These are phyloP conservation scores for Brachyalestes nurse DNA, from an alignment of 2,797 vertebrate species.

Conservation along the genomic window DNA sequence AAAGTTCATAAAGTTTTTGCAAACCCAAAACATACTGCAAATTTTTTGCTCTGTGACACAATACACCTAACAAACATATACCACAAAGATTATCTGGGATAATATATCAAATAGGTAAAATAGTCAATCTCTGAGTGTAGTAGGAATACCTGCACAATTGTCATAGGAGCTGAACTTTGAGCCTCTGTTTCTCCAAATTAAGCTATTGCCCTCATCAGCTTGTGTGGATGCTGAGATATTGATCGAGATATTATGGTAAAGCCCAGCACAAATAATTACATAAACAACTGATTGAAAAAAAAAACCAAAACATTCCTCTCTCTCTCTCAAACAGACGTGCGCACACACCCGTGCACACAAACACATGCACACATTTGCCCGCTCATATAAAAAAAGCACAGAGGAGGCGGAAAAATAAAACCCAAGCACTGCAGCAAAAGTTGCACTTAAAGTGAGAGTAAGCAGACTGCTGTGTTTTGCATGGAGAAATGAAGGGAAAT, in stretches of 20 bases:
- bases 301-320: conserved; percentile 25
- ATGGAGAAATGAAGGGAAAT: background rate
- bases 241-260: conserved; percentile 52
- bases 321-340: background rate
- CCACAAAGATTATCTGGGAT: conserved; percentile 20
- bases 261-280: conserved; percentile 18
- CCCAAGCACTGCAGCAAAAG: background rate
- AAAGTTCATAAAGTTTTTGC: too few relatives aligned
- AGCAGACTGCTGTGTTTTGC: too few relatives aligned
- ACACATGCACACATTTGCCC: background rate
- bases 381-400: background rate
- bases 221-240: conserved; percentile 34
- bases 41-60: too few relatives aligned
- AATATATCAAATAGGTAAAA: conserved; percentile 34
- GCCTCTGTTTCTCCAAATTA: background rate
- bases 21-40: too few relatives aligned
- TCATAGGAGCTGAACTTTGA: conserved; percentile 34
- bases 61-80: background rate
- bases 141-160: conserved; percentile 21
- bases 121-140: conserved; percentile 37
- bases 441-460: background rate
- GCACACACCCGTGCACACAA: background rate
- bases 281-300: conserved; percentile 40
- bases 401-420: conserved; percentile 8
- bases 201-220: background rate